Percentiles rank a stretch among this genome's conserved stretches.
Conservation (phyloP, 2,888 invertebrate genomes). For the Hirudinaria manillensis region DNA sequence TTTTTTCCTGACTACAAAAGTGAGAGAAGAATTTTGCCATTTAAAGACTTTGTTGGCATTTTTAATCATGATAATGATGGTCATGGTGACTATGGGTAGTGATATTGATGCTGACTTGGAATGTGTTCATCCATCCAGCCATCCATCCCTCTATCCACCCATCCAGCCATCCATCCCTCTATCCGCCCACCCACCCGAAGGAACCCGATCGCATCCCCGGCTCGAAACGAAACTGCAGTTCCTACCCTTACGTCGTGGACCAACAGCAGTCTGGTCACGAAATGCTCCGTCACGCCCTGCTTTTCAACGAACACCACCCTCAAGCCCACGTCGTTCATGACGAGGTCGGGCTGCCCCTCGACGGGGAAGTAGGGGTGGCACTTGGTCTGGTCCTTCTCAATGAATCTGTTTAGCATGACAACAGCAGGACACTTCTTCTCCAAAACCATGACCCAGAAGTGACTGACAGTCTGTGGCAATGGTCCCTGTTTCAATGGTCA, state of each 20-base stretch:
- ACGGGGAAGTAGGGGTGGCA: slow-evolving; percentile 90
- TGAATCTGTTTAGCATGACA: slow-evolving; percentile 86
- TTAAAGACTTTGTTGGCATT: neutral
- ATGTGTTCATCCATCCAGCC: neutral
- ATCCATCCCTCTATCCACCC: neutral
- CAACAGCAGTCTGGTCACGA: neutral
- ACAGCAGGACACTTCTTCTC: slow-evolving; percentile 83
- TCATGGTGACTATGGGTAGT: no score
- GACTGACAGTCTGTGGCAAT: slow-evolving; percentile 74
- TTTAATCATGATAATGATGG: neutral
- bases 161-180: neutral
- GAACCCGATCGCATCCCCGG: no score
- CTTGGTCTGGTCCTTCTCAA: slow-evolving; percentile 85
- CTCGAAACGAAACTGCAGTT: no score
- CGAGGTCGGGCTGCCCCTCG: slow-evolving; percentile 60
- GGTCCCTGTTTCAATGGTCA: slow-evolving; percentile 68
- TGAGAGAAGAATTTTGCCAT: neutral
- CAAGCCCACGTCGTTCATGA: slow-evolving; percentile 70
- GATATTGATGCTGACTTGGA: neutral
- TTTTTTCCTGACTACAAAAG: slow-evolving; percentile 59
- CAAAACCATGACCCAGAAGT: slow-evolving; percentile 98
- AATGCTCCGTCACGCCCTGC: neutral
- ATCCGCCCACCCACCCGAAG: neutral
- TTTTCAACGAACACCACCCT: slow-evolving; percentile 41
- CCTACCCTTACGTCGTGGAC: neutral